A percentile compares a stretch with the other conserved stretches of the same genome.
Conservation (phyloP, 92 coral and sea anemone species). For the Phenganax stokvisi region DNA sequence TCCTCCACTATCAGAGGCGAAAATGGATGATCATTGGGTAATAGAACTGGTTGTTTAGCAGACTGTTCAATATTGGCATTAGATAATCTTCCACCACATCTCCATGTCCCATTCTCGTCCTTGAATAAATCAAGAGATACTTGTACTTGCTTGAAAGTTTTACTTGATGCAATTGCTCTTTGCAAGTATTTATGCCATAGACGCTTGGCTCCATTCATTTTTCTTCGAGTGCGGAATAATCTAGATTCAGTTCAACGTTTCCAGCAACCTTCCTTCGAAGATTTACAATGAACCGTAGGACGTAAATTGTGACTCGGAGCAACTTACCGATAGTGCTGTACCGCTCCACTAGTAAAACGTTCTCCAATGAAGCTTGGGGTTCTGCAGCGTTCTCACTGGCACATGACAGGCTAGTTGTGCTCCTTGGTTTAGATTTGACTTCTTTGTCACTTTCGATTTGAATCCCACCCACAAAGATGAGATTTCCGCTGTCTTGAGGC, state of each 20-base stretch:
- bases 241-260: constrained; percentile 25
- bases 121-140: background rate
- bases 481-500: too few species aligned
- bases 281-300: constrained; percentile 36
- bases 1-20: background rate
- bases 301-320: constrained; percentile 47
- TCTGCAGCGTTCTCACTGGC: background rate
- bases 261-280: background rate
- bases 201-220: constrained; percentile 30
- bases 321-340: constrained; percentile 41
- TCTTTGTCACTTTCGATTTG: background rate
- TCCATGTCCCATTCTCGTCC: background rate
- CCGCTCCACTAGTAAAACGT: background rate
- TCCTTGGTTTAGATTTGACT: background rate
- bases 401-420: background rate
- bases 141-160: background rate
- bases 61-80: background rate
- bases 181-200: background rate
- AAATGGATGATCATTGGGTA: background rate
- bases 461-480: too few species aligned
- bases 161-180: background rate
- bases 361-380: background rate
- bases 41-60: background rate
- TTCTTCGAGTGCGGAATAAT: constrained; percentile 1
- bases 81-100: constrained; percentile 1